Evolutionary conservation across 92 coral and sea anemone genomes (phyloP), one percentile per base, ranked within the genome.

Genomic region (Phenganax subtilis): DNA sequence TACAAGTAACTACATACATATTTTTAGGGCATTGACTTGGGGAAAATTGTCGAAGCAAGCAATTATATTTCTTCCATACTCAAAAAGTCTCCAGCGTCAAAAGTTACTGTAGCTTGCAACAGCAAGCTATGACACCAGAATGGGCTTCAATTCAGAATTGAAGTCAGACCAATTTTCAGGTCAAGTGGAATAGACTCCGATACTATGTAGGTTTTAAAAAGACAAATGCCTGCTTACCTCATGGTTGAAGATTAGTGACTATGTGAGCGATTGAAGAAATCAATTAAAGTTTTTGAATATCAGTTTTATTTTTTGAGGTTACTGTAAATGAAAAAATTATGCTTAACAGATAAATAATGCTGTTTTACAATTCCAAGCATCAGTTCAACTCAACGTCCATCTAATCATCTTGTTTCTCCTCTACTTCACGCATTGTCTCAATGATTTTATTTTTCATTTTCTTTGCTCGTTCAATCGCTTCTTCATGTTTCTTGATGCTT

Each of bases 31-130:
- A 89, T 93, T 28, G 79, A 91, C 64, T 84, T 91, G 75, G 85
- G 88, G 54, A 87, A 91, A 54, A 79, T 93, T 12, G 83, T 93
- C 62, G 87, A 89, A 37, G 98, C 92, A 17, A 96, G 98, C 17
- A 87, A 90, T n/a, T 93, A 86, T 69, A 93, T 93, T 60, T 93
- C 93, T 71, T 30, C 60, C 72, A 87, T 87, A 6, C 88, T 93
- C 51, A 81, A 88, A 12, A 89, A 88, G 79, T 87, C 83, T 51
- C 85, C 93, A 12, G 88, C 92, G 7, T 93, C 98, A 14, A 93
- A 93, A 82, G 98, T 93, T 15, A 88, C 98, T 2, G 89, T 89
- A 66, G 98, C 98, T 52, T 54, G 65, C 27, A 79, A 79, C 51
- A 63, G 83, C 20, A 79, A 79, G 27, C 51, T 27, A 16, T 60